Percentiles rank a stretch among this genome's conserved stretches.
Conservation (phyloP, 2,888 invertebrate species). For the Oxycera nigricornis region DNA sequence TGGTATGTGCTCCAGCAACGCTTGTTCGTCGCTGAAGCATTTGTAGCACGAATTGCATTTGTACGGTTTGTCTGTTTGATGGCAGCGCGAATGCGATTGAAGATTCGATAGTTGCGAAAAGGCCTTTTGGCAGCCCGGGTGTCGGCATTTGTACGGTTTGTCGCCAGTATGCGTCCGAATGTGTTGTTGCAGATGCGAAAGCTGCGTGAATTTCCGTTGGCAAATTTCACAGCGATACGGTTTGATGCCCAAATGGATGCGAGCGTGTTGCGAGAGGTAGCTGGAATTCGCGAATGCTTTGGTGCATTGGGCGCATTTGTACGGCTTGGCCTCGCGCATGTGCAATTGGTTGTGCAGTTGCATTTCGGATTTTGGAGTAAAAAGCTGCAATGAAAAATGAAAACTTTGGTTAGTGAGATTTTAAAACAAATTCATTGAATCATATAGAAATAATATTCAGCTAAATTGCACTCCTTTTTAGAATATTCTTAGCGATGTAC, state of each 20-base stretch:
- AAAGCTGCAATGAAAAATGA: conserved; percentile 78
- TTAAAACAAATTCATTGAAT: not conserved
- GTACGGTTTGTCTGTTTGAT: conserved; percentile 99
- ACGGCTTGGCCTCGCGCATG: conserved; percentile 99
- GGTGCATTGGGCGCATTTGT: conserved; percentile 98
- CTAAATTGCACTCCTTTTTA: too few species aligned
- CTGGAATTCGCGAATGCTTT: conserved; percentile 99
- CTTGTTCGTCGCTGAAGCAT: conserved; percentile 97
- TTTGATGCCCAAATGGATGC: conserved; percentile 98
- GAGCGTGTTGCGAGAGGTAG: conserved; percentile 98
- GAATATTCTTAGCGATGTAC: too few species aligned
- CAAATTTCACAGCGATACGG: conserved; percentile 98
- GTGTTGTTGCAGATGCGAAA: conserved; percentile 99
- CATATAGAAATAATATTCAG: too few species aligned
- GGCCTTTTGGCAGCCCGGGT: conserved; percentile 97
- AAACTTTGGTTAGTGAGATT: not conserved
- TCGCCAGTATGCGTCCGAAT: conserved; percentile 99
- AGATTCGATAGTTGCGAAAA: conserved; percentile 99
- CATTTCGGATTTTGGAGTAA: conserved; percentile 96
- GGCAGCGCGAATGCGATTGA: conserved; percentile 98
- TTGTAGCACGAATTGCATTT: conserved; percentile 99
- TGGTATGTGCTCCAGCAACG: conserved; percentile 97
- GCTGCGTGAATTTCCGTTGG: conserved; percentile 97
- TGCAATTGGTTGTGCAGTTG: conserved; percentile 97
- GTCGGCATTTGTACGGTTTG: conserved; percentile 98